phyloP scores from a whole-genome alignment of 2,797 vertebrate species.

The Ciconia nigra region DNA sequence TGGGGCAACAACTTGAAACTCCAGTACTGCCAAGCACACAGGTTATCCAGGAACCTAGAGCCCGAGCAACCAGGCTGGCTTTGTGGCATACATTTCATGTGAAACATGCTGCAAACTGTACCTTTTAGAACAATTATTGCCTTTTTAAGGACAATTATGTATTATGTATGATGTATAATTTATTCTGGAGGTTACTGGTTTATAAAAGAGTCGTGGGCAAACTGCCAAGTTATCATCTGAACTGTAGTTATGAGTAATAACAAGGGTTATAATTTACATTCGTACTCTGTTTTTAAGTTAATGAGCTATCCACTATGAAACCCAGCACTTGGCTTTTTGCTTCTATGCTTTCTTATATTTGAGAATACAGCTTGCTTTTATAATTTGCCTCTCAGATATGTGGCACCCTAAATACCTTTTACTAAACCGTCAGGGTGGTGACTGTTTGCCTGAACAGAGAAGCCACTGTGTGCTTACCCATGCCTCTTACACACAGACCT shows the following conservation, averaged over 20 bases:
- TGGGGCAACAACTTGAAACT: background rate
- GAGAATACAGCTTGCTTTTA: constrained; percentile 39
- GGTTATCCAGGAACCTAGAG: background rate
- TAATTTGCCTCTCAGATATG: background rate
- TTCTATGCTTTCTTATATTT: constrained; percentile 23
- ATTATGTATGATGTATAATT: constrained; percentile 64
- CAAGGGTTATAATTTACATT: constrained; percentile 76
- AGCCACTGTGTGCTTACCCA: background rate
- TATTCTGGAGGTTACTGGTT: constrained; percentile 68
- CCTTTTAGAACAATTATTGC: constrained; percentile 56
- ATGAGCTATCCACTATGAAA: constrained; percentile 72
- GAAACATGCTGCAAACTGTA: background rate
- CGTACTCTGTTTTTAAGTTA: constrained; percentile 74
- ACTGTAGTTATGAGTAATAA: constrained; percentile 75
- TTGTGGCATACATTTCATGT: background rate
- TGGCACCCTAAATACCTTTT: background rate
- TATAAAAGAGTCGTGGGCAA: constrained; percentile 64
- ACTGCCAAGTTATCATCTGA: constrained; percentile 69
- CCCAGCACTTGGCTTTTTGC: constrained; percentile 55
- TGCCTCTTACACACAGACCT: background rate
- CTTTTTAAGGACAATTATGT: constrained; percentile 74
- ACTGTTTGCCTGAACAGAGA: background rate
- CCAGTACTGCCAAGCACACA: background rate
- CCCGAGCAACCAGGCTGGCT: background rate
- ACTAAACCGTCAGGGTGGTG: background rate